Evolutionary conservation across 2,888 invertebrate genomes (phyloP), one percentile per base, ranked within the genome.

Genomic region (Eupithecia tripunctaria): DNA sequence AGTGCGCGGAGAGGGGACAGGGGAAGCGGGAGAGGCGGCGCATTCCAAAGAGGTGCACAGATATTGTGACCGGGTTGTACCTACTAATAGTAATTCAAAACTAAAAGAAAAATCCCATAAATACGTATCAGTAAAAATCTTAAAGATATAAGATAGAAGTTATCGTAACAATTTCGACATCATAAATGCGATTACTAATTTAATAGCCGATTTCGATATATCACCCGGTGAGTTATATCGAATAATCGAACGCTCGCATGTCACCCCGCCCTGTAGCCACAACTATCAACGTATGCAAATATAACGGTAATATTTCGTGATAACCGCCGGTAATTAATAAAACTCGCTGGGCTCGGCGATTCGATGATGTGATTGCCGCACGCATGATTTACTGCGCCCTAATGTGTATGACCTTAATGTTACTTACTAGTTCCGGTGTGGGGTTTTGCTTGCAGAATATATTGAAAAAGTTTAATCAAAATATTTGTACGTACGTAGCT

Each of bases 261-360:
- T 78, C 79, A 75, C 88, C 93, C 82, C 93, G 75, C 93, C 94
- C 86, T 82, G 36, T 85, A 86, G 47, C 0, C n/a, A 86, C 87
- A 83, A 88, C 88, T 91, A 91, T 91, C 90, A 90, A 64, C 64
- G 38, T 93, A 94, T 94, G 94, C 94, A 93, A 94, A 94, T 94
- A 93, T 92, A 92, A 93, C 92, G 86, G 91, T 92, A 92, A 93
- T 93, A 93, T 93, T 90, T 93, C 92, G 93, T 94, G 93, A 93
- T 94, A 93, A 87, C 88, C 77, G 72, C 82, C 80, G 79, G 93
- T 94, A 93, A 94, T 94, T 94, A 94, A 94, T 93, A 94, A 92
- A 93, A 93, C 93, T 92, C 90, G 91, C 89, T 90, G 64, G 68
- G 68, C 51, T 47, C 56, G 87, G 89, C 85, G 91, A 83, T 80